Conservation (phyloP, 2,888 invertebrate species). For the Dicyrtoma fusca region DNA sequence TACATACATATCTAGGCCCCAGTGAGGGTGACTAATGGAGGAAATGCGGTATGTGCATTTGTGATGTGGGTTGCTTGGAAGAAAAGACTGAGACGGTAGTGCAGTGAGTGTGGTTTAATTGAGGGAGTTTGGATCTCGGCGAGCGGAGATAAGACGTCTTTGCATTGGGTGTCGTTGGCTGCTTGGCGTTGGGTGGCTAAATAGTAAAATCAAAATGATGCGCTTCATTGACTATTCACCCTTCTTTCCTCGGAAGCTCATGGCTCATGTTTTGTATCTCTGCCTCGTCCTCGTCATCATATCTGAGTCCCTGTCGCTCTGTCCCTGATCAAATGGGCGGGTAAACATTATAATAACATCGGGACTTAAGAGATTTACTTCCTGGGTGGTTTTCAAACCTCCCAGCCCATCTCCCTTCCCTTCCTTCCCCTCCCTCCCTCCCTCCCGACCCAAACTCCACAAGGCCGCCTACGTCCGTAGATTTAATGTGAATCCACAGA, state of each 20-base stretch:
- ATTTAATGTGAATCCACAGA: too few species aligned
- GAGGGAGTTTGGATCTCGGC: too few species aligned
- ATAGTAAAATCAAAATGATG: slow-evolving; percentile 41
- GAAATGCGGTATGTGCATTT: not conserved
- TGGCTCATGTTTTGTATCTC: not conserved
- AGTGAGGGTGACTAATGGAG: not conserved
- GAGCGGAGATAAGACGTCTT: not conserved
- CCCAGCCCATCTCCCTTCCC: slow-evolving; percentile 10
- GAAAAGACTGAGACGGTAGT: slow-evolving; percentile 4
- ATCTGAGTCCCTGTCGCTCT: slow-evolving; percentile 20
- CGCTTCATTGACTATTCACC: slow-evolving; percentile 42
- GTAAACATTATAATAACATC: slow-evolving; percentile 42
- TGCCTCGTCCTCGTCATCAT: not conserved
- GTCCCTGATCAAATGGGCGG: slow-evolving; percentile 41
- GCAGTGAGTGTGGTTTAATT: slow-evolving; percentile 9
- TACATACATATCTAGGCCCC: too few species aligned
- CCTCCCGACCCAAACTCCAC: too few species aligned
- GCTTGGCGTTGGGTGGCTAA: slow-evolving; percentile 29
- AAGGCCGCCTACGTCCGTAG: too few species aligned
- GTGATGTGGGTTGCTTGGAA: not conserved
- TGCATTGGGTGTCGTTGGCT: not conserved
- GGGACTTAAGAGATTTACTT: slow-evolving; percentile 41
- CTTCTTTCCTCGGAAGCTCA: slow-evolving; percentile 28
- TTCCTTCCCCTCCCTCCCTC: not conserved
- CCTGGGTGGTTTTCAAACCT: slow-evolving; percentile 35